Evolutionary conservation across 2,888 invertebrate species (phyloP).

Genomic region (Muschampia plurimacula): DNA sequence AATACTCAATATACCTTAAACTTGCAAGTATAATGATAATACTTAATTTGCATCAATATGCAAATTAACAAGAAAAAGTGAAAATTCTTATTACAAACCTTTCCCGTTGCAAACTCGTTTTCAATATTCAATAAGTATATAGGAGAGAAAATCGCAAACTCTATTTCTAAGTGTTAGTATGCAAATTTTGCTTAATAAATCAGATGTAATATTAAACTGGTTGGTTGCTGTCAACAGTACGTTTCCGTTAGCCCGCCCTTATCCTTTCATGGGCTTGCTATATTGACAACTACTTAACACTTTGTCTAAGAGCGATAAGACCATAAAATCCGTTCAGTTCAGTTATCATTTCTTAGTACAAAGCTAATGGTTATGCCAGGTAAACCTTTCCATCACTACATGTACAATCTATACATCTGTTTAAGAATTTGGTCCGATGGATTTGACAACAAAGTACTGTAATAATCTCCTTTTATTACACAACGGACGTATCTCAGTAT

Average conservation of each 20-base stretch:
- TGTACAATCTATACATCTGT: no score
- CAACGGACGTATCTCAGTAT: no score
- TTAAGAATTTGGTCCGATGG: no score
- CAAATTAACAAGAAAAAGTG: constrained; percentile 21
- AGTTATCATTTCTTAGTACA: neutral
- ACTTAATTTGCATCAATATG: neutral
- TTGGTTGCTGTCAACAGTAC: constrained; percentile 1
- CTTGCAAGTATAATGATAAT: neutral
- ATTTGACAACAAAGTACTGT: no score
- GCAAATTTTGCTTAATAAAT: constrained; percentile 23
- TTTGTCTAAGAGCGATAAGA: neutral
- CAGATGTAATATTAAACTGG: constrained; percentile 9
- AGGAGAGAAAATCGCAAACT: constrained; percentile 18
- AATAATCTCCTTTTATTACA: no score
- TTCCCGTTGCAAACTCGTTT: constrained; percentile 14
- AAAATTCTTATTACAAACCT: constrained; percentile 23
- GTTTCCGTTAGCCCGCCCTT: constrained; percentile 22
- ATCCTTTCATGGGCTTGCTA: constrained; percentile 3
- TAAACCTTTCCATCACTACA: neutral
- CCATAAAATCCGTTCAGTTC: neutral
- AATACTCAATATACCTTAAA: neutral
- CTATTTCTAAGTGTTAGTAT: constrained; percentile 9
- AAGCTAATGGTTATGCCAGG: neutral
- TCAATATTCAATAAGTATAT: constrained; percentile 9
- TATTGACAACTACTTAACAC: constrained; percentile 10